Base-by-base conservation (phyloP, 1,140 invertebrate genomes). In the Drosophila chauvacae region DNA sequence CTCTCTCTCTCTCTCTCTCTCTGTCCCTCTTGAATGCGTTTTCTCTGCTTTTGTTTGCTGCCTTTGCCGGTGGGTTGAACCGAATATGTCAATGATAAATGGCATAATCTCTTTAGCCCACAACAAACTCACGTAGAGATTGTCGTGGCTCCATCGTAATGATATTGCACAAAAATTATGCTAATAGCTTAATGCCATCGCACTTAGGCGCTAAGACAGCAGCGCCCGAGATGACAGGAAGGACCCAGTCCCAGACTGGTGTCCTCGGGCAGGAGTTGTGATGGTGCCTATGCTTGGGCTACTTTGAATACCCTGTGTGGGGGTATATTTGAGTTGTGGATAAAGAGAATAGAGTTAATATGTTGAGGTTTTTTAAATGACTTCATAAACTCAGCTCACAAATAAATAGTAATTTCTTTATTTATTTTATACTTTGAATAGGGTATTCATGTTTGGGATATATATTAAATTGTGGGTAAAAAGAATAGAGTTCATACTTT, bases 131-230 rank as follows among this genome's bases (percentile, higher is more conserved):
- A 53, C 68, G 39, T 45, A 23, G 55, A 41, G 26, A 20, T 30
- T 45, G 14, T 18, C 30, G 30, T 57, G 53, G 42, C 65, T 69
- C 56, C 69, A 53, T 59, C 30, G 39, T 82, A 86, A 86, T 86
- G 83, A 82, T 87, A 87, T 88, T 87, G 84, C 77, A 87, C 72
- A 88, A 74, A 84, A 84, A 87, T 87, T 88, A 87, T 88, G 84
- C 84, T 88, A 87, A 87, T 88, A 88, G 84, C 84, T 87, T 87
- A 87, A 87, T 87, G 76, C 80, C 83, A 78, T 86, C 63, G 80
- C 79, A 87, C 83, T 86, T 87, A 82, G 80, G 76, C 59, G 82
- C 63, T 82, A 87, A 81, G 70, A 87, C 70, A 87, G 75, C 75
- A 75, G 68, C 30, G 47, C 7, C 83, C 63, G 61, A 60, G 62